Base-by-base conservation (phyloP, 2,888 invertebrate species). In the Spilarctia lutea region DNA sequence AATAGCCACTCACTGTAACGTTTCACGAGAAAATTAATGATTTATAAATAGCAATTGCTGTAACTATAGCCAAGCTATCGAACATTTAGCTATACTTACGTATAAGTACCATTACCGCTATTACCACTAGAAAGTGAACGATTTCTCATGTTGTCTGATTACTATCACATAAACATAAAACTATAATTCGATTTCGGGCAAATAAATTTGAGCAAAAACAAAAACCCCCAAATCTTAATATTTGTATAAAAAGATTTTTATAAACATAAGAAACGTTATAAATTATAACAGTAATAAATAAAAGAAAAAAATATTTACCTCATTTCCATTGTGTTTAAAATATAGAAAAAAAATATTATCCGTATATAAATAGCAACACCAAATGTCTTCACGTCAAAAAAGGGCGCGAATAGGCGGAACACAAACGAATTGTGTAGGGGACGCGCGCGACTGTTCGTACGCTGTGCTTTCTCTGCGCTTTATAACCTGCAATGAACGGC, bases 381-480 rank as follows among this genome's bases (percentile, higher is more conserved):
- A 85, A 81, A 75, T 79, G 86, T 86, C 78, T 84, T 81, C 85
- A 90, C 89, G 89, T 87, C 86, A 87, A 87, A 91, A n/a, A 92
- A 90, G 88, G 91, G 90, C 93, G 92, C 90, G 89, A 88, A 85
- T 87, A 72, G 76, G 79, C 87, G 86, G 83, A 86, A 86, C 89
- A 88, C 89, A 85, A 63, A 85, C 83, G 81, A 85, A 87, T 85
- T 88, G 86, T 88, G 86, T 81, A 79, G 86, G 86, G 83, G 85
- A 85, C 87, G 83, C 87, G 86, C 86, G 85, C 85, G 86, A 91
- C 92, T 92, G 92, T 91, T 91, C 88, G 90, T 74, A 81, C 89
- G 89, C 86, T 85, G 90, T 90, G 94, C 95, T 95, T 95, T 96
- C 95, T 93, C 95, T 90, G 77, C 89, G 88, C 93, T 94, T 94